Conservation (phyloP, 2,797 vertebrate species). For the Microhierax caerulescens region DNA sequence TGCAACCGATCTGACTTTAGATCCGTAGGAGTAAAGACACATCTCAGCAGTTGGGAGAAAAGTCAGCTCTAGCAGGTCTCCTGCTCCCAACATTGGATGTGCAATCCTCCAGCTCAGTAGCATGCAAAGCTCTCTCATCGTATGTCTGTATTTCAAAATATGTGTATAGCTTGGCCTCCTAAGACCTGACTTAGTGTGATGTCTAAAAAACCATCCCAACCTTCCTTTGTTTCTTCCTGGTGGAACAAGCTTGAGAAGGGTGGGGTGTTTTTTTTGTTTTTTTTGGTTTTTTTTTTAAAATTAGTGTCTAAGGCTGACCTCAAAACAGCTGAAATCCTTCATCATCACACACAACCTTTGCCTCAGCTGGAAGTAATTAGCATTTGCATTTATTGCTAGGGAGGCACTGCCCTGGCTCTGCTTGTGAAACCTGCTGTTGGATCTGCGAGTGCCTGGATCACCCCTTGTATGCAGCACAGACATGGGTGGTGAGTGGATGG, state of each 20-base stretch:
- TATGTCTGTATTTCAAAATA: neutral
- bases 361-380: neutral
- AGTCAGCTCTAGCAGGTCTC: neutral
- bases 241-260: neutral
- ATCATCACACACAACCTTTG: neutral
- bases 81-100: neutral
- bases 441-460: neutral
- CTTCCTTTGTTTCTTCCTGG: neutral
- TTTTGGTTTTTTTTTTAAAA: neutral
- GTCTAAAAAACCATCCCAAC: neutral
- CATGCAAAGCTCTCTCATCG: neutral
- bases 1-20: neutral
- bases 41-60: neutral
- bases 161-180: neutral
- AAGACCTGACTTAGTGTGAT: neutral
- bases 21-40: neutral
- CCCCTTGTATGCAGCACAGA: no score
- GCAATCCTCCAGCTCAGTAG: neutral
- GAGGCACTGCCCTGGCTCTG: neutral
- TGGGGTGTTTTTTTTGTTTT: no score
- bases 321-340: neutral
- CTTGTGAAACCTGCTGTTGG: neutral
- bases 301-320: neutral
- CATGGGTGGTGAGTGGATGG: accelerated
- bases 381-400: neutral